phyloP scores from a whole-genome alignment of 37 sponge, comb jelly and placozoan species.

The Haliclona indistincta region DNA sequence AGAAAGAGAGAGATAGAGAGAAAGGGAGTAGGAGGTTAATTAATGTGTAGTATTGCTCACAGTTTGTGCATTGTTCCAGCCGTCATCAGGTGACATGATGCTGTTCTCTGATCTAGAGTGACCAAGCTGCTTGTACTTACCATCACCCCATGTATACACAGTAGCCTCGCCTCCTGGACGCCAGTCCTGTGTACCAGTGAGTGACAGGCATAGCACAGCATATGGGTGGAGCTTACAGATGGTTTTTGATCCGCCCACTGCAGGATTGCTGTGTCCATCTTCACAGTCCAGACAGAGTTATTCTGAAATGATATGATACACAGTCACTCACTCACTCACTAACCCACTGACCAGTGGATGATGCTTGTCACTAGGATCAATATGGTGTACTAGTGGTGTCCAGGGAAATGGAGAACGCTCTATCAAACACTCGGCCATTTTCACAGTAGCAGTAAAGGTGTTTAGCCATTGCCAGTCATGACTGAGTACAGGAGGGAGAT shows the following conservation, averaged over 20 bases:
- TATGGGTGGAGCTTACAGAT: too few species aligned
- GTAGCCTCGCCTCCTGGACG: conserved; percentile 7
- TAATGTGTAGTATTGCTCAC: background rate
- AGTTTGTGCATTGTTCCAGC: too few species aligned
- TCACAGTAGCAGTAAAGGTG: conserved; percentile 17
- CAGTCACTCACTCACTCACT: background rate
- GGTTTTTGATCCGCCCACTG: conserved; percentile 71
- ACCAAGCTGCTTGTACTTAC: conserved; percentile 61
- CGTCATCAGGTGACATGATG: too few species aligned
- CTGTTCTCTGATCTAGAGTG: conserved; percentile 46
- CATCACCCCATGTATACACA: conserved; percentile 84
- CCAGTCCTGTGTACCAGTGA: too few species aligned
- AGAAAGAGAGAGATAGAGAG: too few species aligned
- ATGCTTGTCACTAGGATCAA: conserved; percentile 18
- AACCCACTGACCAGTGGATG: conserved; percentile 33
- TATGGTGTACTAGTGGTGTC: background rate
- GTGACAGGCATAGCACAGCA: too few species aligned
- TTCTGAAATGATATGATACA: conserved; percentile 20
- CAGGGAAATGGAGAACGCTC: conserved; percentile 29
- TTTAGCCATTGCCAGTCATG: conserved; percentile 65
- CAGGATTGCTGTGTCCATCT: conserved; percentile 75
- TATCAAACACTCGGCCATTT: conserved; percentile 43
- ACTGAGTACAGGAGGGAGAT: conserved; percentile 34
- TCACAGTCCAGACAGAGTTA: conserved; percentile 72
- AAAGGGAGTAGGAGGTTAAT: too few species aligned